Evolutionary conservation across 2,888 invertebrate species (phyloP).

Genomic region (Cartodere bifasciata): DNA sequence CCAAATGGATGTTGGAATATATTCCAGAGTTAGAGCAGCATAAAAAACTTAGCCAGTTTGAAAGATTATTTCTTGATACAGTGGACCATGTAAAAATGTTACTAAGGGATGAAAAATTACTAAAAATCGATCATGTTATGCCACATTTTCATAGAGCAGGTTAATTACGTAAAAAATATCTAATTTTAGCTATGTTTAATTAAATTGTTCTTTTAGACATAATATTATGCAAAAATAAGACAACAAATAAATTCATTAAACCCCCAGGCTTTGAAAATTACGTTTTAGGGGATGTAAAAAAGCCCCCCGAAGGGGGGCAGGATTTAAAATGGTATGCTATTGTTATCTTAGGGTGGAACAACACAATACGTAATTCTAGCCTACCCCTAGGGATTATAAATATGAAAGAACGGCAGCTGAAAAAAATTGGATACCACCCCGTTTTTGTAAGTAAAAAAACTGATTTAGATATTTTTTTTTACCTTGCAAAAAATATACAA

Average conservation of each 20-base stretch:
- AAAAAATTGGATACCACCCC: constrained; percentile 45
- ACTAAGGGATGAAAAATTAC: constrained; percentile 39
- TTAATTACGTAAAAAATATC: constrained; percentile 21
- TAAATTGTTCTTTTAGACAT: constrained; percentile 24
- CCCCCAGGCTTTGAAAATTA: constrained; percentile 36
- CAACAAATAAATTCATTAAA: constrained; percentile 38
- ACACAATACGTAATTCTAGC: constrained; percentile 39
- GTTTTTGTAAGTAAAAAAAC: constrained; percentile 37
- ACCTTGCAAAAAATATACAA: too few species aligned
- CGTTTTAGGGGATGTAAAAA: constrained; percentile 38
- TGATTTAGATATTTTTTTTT: too few species aligned
- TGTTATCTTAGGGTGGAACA: constrained; percentile 49
- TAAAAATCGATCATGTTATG: constrained; percentile 45
- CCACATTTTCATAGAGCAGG: constrained; percentile 55
- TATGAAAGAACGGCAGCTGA: constrained; percentile 52
- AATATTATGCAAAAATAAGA: constrained; percentile 32
- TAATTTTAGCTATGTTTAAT: constrained; percentile 4
- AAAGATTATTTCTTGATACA: constrained; percentile 46
- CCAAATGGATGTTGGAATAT: constrained; percentile 47
- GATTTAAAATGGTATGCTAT: constrained; percentile 42
- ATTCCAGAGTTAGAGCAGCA: constrained; percentile 39
- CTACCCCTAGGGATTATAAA: constrained; percentile 43
- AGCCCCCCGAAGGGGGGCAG: constrained; percentile 17
- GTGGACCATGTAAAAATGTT: constrained; percentile 36
- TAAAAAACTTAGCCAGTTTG: constrained; percentile 42